Percentiles rank a stretch among this genome's conserved stretches.
Evolutionary conservation across 2,888 invertebrate species (phyloP).

Genomic region (Xestia xanthographa): DNA sequence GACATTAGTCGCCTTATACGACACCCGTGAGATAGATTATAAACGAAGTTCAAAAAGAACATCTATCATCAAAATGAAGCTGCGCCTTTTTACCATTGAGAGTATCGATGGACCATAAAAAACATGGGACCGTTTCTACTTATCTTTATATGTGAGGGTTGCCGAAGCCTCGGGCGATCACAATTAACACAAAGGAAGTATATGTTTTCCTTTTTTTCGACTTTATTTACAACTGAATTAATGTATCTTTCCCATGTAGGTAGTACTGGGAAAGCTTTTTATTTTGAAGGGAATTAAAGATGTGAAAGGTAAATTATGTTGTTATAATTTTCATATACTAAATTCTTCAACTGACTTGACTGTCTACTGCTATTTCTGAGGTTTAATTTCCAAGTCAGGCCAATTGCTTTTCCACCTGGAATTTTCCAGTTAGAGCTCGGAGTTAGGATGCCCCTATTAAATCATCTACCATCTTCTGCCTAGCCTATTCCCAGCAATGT

Average conservation of each 20-base stretch:
- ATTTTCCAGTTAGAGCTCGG: not conserved
- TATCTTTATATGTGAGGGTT: not conserved
- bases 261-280: not conserved
- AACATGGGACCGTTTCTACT: not conserved
- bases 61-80: not conserved
- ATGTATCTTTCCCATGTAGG: not conserved
- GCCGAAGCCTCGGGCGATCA: slow-evolving; percentile 8
- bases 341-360: not conserved
- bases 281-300: not conserved
- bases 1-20: too few relatives aligned
- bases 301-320: not conserved
- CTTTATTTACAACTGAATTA: not conserved
- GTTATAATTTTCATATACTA: not conserved
- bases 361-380: too few relatives aligned
- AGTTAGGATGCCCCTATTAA: not conserved
- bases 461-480: not conserved
- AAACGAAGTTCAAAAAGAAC: not conserved
- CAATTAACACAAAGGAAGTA: slow-evolving; percentile 22
- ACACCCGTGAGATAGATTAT: too few relatives aligned
- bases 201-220: not conserved
- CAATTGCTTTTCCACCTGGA: not conserved
- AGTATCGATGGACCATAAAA: slow-evolving; percentile 4
- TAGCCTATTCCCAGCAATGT: too few relatives aligned
- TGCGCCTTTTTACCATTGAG: not conserved
- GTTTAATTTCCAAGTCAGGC: not conserved